Evolutionary conservation across 2,113 vertebrate genomes (phyloP).

Genomic region (Suricata suricatta): DNA sequence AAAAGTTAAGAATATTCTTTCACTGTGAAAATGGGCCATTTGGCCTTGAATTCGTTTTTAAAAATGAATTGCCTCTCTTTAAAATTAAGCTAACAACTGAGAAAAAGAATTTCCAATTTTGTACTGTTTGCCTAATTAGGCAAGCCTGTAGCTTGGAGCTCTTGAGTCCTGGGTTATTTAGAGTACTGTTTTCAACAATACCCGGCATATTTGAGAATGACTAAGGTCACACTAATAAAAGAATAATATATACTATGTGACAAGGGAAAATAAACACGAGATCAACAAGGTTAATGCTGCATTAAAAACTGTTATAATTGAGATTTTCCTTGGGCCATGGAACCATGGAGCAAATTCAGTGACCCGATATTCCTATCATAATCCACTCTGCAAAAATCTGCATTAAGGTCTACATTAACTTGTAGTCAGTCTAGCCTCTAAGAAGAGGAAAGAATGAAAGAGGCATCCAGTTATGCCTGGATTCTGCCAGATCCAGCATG

Average conservation of each 20-base stretch:
- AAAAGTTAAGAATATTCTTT: slow-evolving; percentile 32
- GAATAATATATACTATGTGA: slow-evolving; percentile 12
- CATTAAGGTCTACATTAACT: slow-evolving; percentile 43
- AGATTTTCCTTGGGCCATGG: slow-evolving; percentile 41
- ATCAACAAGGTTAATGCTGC: slow-evolving; percentile 66
- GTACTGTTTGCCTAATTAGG: not conserved
- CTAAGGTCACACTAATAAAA: slow-evolving; percentile 64
- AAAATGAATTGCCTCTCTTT: not conserved
- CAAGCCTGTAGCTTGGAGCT: not conserved
- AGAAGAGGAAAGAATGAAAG: not conserved
- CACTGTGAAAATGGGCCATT: slow-evolving; percentile 1
- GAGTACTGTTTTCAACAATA: slow-evolving; percentile 27
- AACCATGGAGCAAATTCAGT: not conserved
- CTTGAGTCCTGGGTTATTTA: slow-evolving; percentile 37
- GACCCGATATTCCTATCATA: not conserved
- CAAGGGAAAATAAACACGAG: slow-evolving; percentile 43
- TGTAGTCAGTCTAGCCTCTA: not conserved
- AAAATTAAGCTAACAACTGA: slow-evolving; percentile 54
- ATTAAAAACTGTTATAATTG: slow-evolving; percentile 59
- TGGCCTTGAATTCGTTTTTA: not conserved
- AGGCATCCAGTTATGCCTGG: not conserved
- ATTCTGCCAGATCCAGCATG: not conserved
- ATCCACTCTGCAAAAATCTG: not conserved
- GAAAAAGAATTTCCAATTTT: slow-evolving; percentile 42
- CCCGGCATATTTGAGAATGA: slow-evolving; percentile 28